A percentile compares a stretch with the other conserved stretches of the same genome.
phyloP scores from a whole-genome alignment of 2,113 vertebrate species.

The Halichoerus grypus region DNA sequence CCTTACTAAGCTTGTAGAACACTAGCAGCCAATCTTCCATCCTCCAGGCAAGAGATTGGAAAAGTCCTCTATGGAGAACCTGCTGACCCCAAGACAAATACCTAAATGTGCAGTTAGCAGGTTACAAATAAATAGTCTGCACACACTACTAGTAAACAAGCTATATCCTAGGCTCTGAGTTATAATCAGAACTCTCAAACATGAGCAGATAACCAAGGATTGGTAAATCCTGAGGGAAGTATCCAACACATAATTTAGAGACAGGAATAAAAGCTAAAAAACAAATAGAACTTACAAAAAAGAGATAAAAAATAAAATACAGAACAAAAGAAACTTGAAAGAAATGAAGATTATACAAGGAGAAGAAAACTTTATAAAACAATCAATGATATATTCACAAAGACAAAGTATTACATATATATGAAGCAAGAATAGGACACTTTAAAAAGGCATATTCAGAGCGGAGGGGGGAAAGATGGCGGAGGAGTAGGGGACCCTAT shows the following conservation, averaged over 20 bases:
- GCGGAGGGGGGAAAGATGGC: too few relatives aligned
- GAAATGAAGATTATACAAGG: not conserved
- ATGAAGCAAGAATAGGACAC: not conserved
- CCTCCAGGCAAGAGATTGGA: not conserved
- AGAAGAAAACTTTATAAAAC: slow-evolving; percentile 22
- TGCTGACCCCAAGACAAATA: not conserved
- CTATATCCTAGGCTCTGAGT: not conserved
- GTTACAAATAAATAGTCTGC: not conserved
- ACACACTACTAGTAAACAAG: not conserved
- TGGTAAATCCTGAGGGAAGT: not conserved
- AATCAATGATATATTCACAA: not conserved
- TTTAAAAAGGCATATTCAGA: not conserved
- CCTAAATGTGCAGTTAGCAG: not conserved
- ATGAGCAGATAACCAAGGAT: not conserved
- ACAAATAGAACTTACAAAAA: not conserved
- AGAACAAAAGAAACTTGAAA: not conserved
- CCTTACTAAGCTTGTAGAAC: not conserved
- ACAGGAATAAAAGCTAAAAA: not conserved
- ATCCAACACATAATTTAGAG: not conserved
- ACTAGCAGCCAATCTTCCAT: not conserved
- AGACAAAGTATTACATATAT: not conserved
- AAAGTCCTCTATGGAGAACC: not conserved
- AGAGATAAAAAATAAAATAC: not conserved
- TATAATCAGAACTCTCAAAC: not conserved
- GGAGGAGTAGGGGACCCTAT: too few relatives aligned